Base-by-base conservation (phyloP, 1,140 invertebrate species). In the Pseudomyrmex pallidus region DNA sequence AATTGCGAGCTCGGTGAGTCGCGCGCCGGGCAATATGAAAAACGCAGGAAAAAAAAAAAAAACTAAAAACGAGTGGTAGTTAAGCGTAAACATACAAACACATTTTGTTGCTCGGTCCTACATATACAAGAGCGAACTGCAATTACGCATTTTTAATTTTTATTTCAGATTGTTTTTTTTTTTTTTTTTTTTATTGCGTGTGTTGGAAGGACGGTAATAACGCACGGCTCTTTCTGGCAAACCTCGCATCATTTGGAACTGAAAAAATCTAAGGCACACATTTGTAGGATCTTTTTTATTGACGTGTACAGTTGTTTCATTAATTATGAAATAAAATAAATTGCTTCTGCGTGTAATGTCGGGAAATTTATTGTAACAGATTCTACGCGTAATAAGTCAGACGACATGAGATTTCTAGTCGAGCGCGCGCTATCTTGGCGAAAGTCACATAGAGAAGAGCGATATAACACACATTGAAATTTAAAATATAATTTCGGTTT, bases 51-150 rank as follows among this genome's bases (percentile, higher is more conserved):
- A 35, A 35, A 35, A 35, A 35, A 25, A 35, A 35, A 35, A 35
- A 35, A 35, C 35, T 35, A 35, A 4, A 35, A 35, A 35, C 35
- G 17, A 77, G 10, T 22, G 9, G 1, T 46, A n/a, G 50, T 67
- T 77, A 76, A 67, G 48, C 17, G 4, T 68, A 68, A 54, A 63
- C 46, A n/a, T 74, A 74, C 46, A 48, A 74, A 66, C 17, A 67
- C 20, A 78, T 78, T 56, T 78, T 46, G 67, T 67, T 44, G 50
- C 50, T 25, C 44, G n/a, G 13, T n/a, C 44, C 46, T 57, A 46
- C n/a, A 10, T 15, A 2, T 13, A 35, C 35, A 35, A 35, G 35
- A 4, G 1, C 1, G 7, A 63, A 44, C 20, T 56, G 35, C 12
- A 12, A n/a, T n/a, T 22, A 25, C 44, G 22, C 22, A 35, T 5